Percentiles rank a stretch among this genome's conserved stretches.
These are phyloP conservation scores for Patiria pectinifera DNA, from an alignment of 53 echinoderm and acorn worm genomes.

Conservation along the genomic window DNA sequence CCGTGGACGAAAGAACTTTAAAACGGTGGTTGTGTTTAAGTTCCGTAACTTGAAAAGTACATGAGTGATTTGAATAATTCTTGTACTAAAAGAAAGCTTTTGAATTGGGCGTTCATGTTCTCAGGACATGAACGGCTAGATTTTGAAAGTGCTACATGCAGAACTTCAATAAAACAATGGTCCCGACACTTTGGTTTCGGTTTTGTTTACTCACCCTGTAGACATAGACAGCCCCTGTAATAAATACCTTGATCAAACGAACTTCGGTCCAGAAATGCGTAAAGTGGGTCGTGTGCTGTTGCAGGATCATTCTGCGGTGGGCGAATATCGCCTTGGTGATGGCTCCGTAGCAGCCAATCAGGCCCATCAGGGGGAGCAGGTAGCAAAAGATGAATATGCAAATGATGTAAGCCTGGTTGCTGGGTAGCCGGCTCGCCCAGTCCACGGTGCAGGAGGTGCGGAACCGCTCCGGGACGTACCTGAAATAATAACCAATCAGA, in stretches of 20 bases:
- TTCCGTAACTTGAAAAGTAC: too few species aligned
- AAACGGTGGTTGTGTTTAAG: too few species aligned
- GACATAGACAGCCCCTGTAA: too few species aligned
- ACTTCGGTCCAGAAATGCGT: slow-evolving; percentile 57
- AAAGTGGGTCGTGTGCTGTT: slow-evolving; percentile 35
- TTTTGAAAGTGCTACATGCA: too few species aligned
- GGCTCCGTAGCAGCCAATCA: slow-evolving; percentile 64
- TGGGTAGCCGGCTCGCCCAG: slow-evolving; percentile 45
- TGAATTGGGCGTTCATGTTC: too few species aligned
- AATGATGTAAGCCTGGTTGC: slow-evolving; percentile 53
- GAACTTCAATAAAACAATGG: too few species aligned
- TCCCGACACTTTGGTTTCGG: too few species aligned
- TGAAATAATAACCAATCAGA: slow-evolving; percentile 21
- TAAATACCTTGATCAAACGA: slow-evolving; percentile 67
- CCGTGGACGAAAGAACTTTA: too few species aligned
- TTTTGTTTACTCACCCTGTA: too few species aligned
- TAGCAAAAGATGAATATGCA: slow-evolving; percentile 44
- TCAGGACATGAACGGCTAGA: too few species aligned
- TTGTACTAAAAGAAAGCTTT: too few species aligned
- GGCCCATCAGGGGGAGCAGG: slow-evolving; percentile 25
- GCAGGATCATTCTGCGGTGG: slow-evolving; percentile 38
- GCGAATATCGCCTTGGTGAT: slow-evolving; percentile 57
- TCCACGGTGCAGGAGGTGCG: slow-evolving; percentile 71
- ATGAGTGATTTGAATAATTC: too few species aligned
- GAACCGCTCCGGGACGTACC: slow-evolving; percentile 76